Evolutionary conservation across 1,140 invertebrate species (phyloP).

Genomic region (Euschistus heros): DNA sequence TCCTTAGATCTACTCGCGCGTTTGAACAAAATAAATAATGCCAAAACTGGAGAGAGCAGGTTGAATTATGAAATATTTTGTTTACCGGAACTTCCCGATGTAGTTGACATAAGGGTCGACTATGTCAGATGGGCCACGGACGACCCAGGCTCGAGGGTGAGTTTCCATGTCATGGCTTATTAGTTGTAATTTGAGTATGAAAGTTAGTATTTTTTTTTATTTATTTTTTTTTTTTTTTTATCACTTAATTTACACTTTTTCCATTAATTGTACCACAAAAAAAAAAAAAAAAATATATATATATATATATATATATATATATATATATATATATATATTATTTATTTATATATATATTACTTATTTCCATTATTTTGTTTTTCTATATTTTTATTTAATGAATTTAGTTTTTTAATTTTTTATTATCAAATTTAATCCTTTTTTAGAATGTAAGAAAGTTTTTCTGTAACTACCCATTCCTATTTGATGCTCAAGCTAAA

Average conservation of each 20-base stretch:
- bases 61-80: conserved; percentile 78
- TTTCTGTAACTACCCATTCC: conserved; percentile 88
- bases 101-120: conserved; percentile 69
- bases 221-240: too few species aligned
- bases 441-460: conserved; percentile 42
- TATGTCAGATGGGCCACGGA: conserved; percentile 65
- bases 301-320: too few species aligned
- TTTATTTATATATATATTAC: too few species aligned
- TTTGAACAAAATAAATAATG: conserved; percentile 61
- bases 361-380: neutral
- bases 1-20: conserved; percentile 55
- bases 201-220: too few species aligned
- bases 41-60: conserved; percentile 46
- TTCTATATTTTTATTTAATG: neutral
- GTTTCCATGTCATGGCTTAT: conserved; percentile 13
- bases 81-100: conserved; percentile 63
- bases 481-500: conserved; percentile 90
- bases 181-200: too few species aligned
- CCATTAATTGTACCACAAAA: too few species aligned
- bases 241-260: too few species aligned
- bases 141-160: conserved; percentile 32
- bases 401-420: neutral
- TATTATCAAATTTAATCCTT: neutral
- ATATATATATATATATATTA: too few species aligned
- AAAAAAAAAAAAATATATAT: too few species aligned